phyloP scores from a whole-genome alignment of 2,888 invertebrate species.

The Megaustenia siamemsis region DNA sequence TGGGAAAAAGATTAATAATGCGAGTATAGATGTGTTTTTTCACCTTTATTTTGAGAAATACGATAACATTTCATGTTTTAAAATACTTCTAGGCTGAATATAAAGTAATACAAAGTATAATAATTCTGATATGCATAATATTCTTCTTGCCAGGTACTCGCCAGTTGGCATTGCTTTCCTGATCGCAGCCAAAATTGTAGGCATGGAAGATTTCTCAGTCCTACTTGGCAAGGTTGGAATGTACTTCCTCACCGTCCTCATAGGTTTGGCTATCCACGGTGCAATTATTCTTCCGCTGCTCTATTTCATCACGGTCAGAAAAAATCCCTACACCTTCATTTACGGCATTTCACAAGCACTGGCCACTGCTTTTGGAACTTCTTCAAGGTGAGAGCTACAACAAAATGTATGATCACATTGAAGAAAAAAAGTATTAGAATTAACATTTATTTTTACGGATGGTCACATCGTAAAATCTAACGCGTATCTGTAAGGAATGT shows the following conservation, averaged over 20 bases:
- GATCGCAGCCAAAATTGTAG: conserved; percentile 92
- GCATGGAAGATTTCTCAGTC: conserved; percentile 91
- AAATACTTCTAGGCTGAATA: too few relatives aligned
- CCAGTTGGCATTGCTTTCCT: conserved; percentile 76
- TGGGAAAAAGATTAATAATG: too few relatives aligned
- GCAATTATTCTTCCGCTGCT: conserved; percentile 52
- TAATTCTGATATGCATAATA: too few relatives aligned
- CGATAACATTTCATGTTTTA: too few relatives aligned
- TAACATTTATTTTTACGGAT: too few relatives aligned
- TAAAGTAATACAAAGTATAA: too few relatives aligned
- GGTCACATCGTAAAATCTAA: too few relatives aligned
- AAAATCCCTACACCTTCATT: conserved; percentile 77
- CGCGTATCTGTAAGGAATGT: too few relatives aligned
- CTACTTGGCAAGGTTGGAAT: conserved; percentile 92
- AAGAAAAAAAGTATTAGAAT: not conserved
- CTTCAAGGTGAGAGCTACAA: conserved; percentile 87
- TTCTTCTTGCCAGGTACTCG: conserved; percentile 69
- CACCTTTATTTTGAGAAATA: too few relatives aligned
- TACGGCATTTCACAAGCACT: conserved; percentile 84
- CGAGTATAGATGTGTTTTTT: too few relatives aligned
- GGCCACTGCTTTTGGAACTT: conserved; percentile 97
- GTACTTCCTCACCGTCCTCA: conserved; percentile 82
- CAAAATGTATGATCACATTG: not conserved
- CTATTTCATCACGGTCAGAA: conserved; percentile 59
- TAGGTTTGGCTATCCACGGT: conserved; percentile 56